These are phyloP conservation scores for Mormyrus hasselquistii DNA, from an alignment of 2,797 vertebrate genomes.

Conservation along the genomic window DNA sequence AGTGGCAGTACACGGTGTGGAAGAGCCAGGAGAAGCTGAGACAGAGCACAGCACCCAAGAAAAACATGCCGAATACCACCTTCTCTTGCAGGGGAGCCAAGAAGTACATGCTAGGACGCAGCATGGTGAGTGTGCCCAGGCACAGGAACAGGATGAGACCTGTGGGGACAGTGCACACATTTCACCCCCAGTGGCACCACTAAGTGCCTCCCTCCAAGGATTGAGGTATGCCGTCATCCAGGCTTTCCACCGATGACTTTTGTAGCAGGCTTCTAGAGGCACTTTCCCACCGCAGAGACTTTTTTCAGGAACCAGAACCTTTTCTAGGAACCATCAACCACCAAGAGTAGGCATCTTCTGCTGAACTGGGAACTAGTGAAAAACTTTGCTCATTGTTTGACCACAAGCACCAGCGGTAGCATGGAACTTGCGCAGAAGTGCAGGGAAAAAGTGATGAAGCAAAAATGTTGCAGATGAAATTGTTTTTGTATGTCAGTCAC, in stretches of 20 bases:
- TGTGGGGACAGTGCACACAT: slow-evolving; percentile 37
- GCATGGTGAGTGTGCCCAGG: slow-evolving; percentile 90
- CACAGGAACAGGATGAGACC: slow-evolving; percentile 89
- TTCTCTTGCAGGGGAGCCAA: slow-evolving; percentile 99
- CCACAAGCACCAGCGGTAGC: neutral
- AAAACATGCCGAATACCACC: slow-evolving; percentile 97
- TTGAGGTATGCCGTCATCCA: neutral
- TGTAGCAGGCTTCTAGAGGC: neutral
- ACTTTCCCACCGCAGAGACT: neutral
- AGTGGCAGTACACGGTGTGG: slow-evolving; percentile 98
- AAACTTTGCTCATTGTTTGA: neutral
- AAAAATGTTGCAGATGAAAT: neutral
- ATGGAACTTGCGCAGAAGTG: neutral
- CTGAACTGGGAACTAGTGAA: neutral
- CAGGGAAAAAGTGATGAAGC: neutral
- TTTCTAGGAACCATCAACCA: neutral
- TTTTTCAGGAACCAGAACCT: neutral
- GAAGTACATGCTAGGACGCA: slow-evolving; percentile 94
- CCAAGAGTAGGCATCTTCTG: neutral
- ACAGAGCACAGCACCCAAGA: slow-evolving; percentile 92
- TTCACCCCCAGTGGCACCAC: neutral
- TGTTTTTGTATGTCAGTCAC: neutral
- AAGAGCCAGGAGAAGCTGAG: slow-evolving; percentile 99
- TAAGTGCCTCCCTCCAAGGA: neutral
- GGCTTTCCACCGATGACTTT: neutral